Evolutionary conservation across 1,140 invertebrate genomes (phyloP), one percentile per base, ranked within the genome.

Genomic region (Drosophila setifemur): DNA sequence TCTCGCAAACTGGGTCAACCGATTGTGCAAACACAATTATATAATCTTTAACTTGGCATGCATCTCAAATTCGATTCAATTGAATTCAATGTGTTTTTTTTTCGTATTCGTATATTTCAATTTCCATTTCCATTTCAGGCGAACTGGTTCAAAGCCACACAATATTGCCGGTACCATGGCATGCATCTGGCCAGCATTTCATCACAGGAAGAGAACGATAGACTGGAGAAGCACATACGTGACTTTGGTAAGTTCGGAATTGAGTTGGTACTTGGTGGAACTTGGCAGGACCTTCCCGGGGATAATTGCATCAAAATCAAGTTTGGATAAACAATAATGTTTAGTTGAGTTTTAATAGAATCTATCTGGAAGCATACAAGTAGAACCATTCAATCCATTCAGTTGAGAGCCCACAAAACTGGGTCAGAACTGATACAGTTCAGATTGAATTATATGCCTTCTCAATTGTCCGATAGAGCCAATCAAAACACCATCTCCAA

Each of bases 121-220:
- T 37, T 35, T 12, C n/a, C 12, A 14, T 49, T 57, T 61, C 8
- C 18, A 29, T 89, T 83, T n/a, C 73, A 97, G 96, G 96, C 96
- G 3, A 97, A 97, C 92, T 97, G 96, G 95, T 97, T 96, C 91
- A 95, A 96, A 90, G 95, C 96, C 3, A 93, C 95, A n/a, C 96
- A 97, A 88, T 97, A 96, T 89, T 97, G 96, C 88, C 92, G 96
- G 25, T 97, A 96, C 91, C 96, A 97, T 90, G 96, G 96, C 23
- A 97, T 97, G 96, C 96, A 97, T 86, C 92, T 97, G 74, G 96
- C 96, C 2, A 96, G 95, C 66, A 96, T 97, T 76, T 94, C 95
- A 37, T 96, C 95, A 44, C 96, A 97, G 90, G 95, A 96, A 89
- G 96, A 97, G 90, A 97, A 97, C 74, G 95, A 96, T 79, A 94